These are phyloP conservation scores for Sphaerophoria rueppellii DNA, from an alignment of 2,888 invertebrate species.

Conservation along the genomic window DNA sequence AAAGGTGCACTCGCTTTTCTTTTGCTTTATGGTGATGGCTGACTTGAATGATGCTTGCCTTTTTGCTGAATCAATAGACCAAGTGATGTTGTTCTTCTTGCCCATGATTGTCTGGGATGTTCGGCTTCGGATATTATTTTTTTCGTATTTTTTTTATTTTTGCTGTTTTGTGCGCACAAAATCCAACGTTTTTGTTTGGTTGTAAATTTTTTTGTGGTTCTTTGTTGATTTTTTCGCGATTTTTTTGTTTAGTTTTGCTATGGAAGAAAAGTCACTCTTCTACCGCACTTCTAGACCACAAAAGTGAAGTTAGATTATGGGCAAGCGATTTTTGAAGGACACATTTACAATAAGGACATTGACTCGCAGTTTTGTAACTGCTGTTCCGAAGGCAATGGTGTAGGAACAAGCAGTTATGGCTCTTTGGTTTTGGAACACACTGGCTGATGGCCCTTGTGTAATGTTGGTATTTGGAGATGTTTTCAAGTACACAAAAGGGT, in stretches of 20 bases:
- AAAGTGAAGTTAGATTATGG: conserved; percentile 49
- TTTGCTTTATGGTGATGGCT: conserved; percentile 64
- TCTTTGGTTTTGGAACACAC: not conserved
- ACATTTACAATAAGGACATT: conserved; percentile 70
- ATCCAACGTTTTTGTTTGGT: conserved; percentile 19
- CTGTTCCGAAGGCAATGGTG: conserved; percentile 21
- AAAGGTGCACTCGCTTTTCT: conserved; percentile 47
- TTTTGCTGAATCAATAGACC: conserved; percentile 67
- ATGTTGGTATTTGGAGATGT: conserved; percentile 41
- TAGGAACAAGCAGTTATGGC: conserved; percentile 40
- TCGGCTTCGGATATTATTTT: conserved; percentile 36
- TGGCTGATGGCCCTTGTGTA: conserved; percentile 29
- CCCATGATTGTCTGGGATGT: conserved; percentile 59
- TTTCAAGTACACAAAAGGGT: conserved; percentile 34
- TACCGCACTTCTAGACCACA: not conserved
- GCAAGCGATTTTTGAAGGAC: conserved; percentile 66
- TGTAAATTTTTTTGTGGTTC: not conserved
- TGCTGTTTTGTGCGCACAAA: conserved; percentile 32
- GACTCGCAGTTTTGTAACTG: conserved; percentile 28
- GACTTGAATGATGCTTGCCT: conserved; percentile 55
- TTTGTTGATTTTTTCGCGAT: conserved; percentile 62
- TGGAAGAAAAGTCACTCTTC: conserved; percentile 9
- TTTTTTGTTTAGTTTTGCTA: conserved; percentile 55
- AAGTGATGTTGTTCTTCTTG: conserved; percentile 62
- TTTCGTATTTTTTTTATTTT: conserved; percentile 1